Evolutionary conservation across 2,888 invertebrate genomes (phyloP).

Genomic region (Chrysotoxum bicinctum): DNA sequence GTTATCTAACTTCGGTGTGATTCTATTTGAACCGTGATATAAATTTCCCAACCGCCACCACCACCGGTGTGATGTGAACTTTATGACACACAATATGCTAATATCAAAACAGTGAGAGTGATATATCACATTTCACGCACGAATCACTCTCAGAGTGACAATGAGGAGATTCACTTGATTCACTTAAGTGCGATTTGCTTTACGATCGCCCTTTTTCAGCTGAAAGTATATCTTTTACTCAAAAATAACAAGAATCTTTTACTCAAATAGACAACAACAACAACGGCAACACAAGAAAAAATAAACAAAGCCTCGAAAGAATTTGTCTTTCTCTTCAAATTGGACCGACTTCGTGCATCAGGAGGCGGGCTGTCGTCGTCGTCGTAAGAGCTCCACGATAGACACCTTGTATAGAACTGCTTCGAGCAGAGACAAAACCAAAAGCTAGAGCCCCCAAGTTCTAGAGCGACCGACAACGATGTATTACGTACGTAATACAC

Average conservation of each 20-base stretch:
- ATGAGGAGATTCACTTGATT: constrained; percentile 33
- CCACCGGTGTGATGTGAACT: constrained; percentile 22
- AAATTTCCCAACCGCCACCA: constrained; percentile 6
- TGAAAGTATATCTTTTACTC: constrained; percentile 26
- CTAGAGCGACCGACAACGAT: constrained; percentile 5
- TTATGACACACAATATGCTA: constrained; percentile 37
- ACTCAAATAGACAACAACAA: constrained; percentile 6
- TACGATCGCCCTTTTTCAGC: constrained; percentile 49
- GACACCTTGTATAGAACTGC: constrained; percentile 71
- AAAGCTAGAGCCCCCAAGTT: constrained; percentile 69
- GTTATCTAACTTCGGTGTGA: constrained; percentile 49
- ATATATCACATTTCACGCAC: constrained; percentile 43
- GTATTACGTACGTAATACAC: neutral
- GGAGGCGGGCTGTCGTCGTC: constrained; percentile 9
- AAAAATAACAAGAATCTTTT: constrained; percentile 11
- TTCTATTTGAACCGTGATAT: neutral
- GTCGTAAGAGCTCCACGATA: constrained; percentile 60
- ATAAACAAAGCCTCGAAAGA: constrained; percentile 33
- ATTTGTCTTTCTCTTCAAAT: constrained; percentile 28
- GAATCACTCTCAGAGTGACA: constrained; percentile 22
- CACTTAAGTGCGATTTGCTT: constrained; percentile 16
- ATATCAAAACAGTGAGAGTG: constrained; percentile 57
- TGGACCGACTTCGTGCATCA: constrained; percentile 49
- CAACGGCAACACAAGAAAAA: neutral
- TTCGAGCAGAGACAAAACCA: constrained; percentile 54